These are phyloP conservation scores for Laterallus jamaicensis DNA, from an alignment of 2,113 vertebrate genomes.

Conservation along the genomic window DNA sequence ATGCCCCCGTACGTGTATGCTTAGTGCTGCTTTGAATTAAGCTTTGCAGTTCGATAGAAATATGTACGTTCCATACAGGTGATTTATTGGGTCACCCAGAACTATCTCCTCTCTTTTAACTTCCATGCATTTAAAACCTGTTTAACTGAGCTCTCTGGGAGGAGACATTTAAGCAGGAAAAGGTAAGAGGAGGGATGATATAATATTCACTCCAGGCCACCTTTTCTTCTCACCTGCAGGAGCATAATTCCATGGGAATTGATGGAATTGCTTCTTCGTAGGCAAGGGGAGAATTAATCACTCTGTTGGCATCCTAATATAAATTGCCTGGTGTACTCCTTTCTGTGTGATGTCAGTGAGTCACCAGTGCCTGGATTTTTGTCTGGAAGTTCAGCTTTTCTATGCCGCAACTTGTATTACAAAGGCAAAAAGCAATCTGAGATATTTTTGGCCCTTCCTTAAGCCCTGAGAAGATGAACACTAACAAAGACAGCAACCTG, in stretches of 20 bases:
- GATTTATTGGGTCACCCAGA: conserved; percentile 36
- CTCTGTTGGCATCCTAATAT: neutral
- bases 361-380: neutral
- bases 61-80: neutral
- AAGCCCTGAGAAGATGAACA: neutral
- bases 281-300: conserved; percentile 9
- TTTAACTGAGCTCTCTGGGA: conserved; percentile 49
- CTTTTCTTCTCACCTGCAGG: neutral
- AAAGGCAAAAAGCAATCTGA: conserved; percentile 4
- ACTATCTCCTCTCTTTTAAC: conserved; percentile 36
- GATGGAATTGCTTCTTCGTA: conserved; percentile 5
- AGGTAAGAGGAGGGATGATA: conserved; percentile 38
- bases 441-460: conserved; percentile 1
- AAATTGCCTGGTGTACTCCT: neutral
- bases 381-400: conserved; percentile 9
- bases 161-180: conserved; percentile 56
- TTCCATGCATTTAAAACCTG: conserved; percentile 21
- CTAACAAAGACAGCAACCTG: neutral
- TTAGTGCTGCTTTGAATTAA: neutral
- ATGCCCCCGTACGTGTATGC: neutral
- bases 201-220: neutral
- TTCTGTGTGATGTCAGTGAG: neutral
- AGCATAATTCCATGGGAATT: neutral
- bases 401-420: neutral
- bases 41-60: conserved; percentile 16